Conservation (phyloP, 1,140 invertebrate genomes). For the Pristionchus pacificus region DNA sequence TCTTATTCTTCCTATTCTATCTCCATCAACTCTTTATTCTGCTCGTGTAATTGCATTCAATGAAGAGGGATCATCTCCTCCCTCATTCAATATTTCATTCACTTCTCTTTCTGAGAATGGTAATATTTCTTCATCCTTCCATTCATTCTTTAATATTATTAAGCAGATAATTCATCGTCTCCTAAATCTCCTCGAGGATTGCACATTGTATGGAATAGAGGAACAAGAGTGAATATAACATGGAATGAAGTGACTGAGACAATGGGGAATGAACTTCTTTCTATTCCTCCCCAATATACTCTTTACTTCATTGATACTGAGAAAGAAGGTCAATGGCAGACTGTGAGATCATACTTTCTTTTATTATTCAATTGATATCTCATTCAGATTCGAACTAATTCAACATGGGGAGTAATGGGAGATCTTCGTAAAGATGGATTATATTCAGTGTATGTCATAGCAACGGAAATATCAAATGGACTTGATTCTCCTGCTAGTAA, state of each 20-base stretch:
- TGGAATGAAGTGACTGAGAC: slow-evolving; percentile 19
- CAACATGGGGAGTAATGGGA: slow-evolving; percentile 23
- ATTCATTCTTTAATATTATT: background rate
- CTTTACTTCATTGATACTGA: slow-evolving; percentile 13
- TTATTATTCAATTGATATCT: background rate
- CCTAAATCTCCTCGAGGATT: slow-evolving; percentile 17
- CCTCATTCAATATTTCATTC: slow-evolving; percentile 30
- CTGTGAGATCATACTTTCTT: slow-evolving; percentile 7
- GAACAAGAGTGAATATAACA: slow-evolving; percentile 19
- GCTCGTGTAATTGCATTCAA: slow-evolving; percentile 17
- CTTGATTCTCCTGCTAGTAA: slow-evolving; percentile 13
- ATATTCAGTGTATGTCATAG: slow-evolving; percentile 23
- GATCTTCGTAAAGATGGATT: slow-evolving; percentile 17
- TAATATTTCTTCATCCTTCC: slow-evolving; percentile 17
- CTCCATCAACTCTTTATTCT: background rate
- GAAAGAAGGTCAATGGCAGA: background rate
- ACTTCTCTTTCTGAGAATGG: slow-evolving; percentile 7
- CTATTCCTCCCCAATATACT: slow-evolving; percentile 8
- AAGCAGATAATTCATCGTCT: slow-evolving; percentile 8
- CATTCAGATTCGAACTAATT: slow-evolving; percentile 14
- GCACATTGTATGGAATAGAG: slow-evolving; percentile 23
- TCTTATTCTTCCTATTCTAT: background rate
- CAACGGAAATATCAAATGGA: slow-evolving; percentile 8
- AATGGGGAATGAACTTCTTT: background rate
- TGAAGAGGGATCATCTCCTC: slow-evolving; percentile 14